phyloP scores from a whole-genome alignment of 2,797 vertebrate species.

The Anableps anableps region DNA sequence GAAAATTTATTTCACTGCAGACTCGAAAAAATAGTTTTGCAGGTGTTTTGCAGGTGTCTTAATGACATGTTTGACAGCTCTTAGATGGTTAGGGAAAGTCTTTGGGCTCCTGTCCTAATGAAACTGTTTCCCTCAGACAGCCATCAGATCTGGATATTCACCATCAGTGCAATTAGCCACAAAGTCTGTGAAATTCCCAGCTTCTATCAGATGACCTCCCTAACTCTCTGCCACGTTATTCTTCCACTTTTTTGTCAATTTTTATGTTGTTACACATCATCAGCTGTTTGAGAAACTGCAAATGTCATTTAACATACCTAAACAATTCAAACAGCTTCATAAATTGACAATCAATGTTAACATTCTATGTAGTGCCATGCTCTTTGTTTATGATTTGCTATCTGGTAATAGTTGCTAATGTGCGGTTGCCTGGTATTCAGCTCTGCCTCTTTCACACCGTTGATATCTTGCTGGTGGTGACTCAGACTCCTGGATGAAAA shows the following conservation, averaged over 20 bases:
- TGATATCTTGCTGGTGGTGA: constrained; percentile 46
- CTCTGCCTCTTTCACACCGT: constrained; percentile 25
- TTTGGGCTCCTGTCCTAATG: constrained; percentile 26
- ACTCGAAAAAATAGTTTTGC: not conserved
- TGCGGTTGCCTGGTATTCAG: constrained; percentile 20
- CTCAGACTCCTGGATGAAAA: constrained; percentile 38
- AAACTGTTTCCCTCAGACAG: constrained; percentile 26
- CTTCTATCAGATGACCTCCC: constrained; percentile 25
- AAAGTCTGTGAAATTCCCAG: constrained; percentile 18
- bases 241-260: not conserved
- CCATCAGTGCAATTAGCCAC: constrained; percentile 34
- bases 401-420: constrained; percentile 40
- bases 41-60: not conserved
- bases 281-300: constrained; percentile 17
- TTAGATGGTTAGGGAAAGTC: constrained; percentile 22
- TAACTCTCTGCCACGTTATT: constrained; percentile 3
- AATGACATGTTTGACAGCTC: constrained; percentile 23
- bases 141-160: constrained; percentile 31
- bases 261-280: not conserved
- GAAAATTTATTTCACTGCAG: not conserved
- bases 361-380: not conserved
- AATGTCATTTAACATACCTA: constrained; percentile 12
- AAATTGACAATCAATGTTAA: constrained; percentile 20
- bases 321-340: constrained; percentile 19
- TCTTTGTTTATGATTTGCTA: constrained; percentile 32